A percentile compares a stretch with the other conserved stretches of the same genome.
Evolutionary conservation across 2,888 invertebrate genomes (phyloP).

Genomic region (Amaurobius ferox): DNA sequence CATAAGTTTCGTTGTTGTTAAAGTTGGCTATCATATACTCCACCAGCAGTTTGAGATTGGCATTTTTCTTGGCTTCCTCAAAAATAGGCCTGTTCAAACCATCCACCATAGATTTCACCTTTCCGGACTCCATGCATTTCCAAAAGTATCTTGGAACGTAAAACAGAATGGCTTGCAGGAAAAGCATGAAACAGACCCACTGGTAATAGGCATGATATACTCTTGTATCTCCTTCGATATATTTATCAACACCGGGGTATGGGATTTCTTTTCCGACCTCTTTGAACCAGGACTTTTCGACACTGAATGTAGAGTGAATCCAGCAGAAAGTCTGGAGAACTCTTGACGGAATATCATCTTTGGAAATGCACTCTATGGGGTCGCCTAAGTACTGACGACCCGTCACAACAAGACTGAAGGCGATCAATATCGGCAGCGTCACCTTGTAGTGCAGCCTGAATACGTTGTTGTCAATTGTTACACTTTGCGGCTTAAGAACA

Average conservation of each 20-base stretch:
- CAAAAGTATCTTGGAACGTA: conserved; percentile 76
- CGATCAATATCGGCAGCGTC: conserved; percentile 90
- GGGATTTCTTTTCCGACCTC: conserved; percentile 88
- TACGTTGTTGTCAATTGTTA: conserved; percentile 91
- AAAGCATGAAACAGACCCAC: conserved; percentile 78
- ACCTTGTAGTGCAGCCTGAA: conserved; percentile 95
- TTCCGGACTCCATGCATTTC: conserved; percentile 76
- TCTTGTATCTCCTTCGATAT: conserved; percentile 76
- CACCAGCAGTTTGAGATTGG: conserved; percentile 78
- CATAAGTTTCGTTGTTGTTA: conserved; percentile 85
- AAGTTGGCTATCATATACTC: conserved; percentile 84
- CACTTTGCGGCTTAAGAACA: conserved; percentile 38
- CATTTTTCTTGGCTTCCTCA: conserved; percentile 17
- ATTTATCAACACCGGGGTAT: conserved; percentile 86
- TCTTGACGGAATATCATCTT: conserved; percentile 81
- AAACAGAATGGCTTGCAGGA: conserved; percentile 77
- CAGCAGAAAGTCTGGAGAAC: conserved; percentile 89
- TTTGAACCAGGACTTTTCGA: conserved; percentile 89
- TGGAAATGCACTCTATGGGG: conserved; percentile 74
- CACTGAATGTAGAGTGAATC: conserved; percentile 95
- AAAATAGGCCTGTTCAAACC: conserved; percentile 73
- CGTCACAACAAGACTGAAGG: conserved; percentile 77
- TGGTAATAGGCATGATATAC: conserved; percentile 76
- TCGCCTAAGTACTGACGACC: conserved; percentile 74
- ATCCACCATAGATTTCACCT: conserved; percentile 74